Percentiles rank a stretch among this genome's conserved stretches.
Evolutionary conservation across 2,113 vertebrate species (phyloP).

Genomic region (Lamprologus tigripictilis): DNA sequence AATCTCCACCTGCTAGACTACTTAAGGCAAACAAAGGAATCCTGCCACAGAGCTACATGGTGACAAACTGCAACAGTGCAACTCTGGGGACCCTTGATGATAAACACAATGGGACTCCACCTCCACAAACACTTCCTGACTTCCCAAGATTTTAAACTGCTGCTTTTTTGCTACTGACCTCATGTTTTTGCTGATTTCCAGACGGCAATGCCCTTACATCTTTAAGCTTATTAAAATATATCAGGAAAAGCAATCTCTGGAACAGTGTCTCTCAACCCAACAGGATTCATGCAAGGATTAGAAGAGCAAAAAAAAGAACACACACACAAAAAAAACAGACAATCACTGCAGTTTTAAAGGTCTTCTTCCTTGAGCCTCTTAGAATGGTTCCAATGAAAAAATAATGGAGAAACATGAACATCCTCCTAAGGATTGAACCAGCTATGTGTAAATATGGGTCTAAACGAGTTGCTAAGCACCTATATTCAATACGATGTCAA

Average conservation of each 20-base stretch:
- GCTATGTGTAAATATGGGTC: background rate
- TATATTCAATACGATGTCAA: background rate
- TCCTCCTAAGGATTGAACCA: background rate
- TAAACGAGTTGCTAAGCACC: background rate
- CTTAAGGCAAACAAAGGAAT: background rate
- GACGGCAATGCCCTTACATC: background rate
- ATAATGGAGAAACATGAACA: background rate
- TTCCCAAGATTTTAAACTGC: background rate
- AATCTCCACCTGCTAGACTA: constrained; percentile 18
- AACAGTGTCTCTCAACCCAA: background rate
- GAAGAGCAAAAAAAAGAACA: background rate
- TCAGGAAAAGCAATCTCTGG: background rate
- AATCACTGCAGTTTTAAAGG: background rate
- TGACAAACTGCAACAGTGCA: background rate
- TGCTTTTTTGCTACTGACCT: background rate
- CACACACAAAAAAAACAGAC: background rate
- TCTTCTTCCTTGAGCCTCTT: background rate
- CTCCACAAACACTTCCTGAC: background rate
- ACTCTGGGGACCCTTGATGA: background rate
- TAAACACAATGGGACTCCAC: background rate
- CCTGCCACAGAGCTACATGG: background rate
- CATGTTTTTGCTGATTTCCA: background rate
- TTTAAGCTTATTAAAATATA: background rate
- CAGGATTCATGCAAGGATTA: background rate
- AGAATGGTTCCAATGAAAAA: background rate